These are phyloP conservation scores for Oscheius sp. DNA, from an alignment of 2,888 invertebrate genomes.

Conservation along the genomic window DNA sequence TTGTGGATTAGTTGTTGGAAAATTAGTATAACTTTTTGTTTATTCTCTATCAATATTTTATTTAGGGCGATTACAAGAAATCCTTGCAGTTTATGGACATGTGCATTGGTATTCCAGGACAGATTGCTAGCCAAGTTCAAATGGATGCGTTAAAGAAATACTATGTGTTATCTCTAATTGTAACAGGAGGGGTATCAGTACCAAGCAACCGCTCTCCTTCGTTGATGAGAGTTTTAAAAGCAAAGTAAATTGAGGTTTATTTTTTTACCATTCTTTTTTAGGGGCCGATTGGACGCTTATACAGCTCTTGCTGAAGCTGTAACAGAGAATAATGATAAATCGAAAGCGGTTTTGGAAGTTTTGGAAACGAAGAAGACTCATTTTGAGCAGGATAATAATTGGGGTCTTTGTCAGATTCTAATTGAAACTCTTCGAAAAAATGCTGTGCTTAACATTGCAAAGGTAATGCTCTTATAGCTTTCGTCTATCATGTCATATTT, in stretches of 20 bases:
- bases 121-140: slow-evolving; percentile 35
- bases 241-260: slow-evolving; percentile 21
- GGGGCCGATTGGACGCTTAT: slow-evolving; percentile 14
- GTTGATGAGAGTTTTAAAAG: slow-evolving; percentile 26
- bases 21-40: slow-evolving; percentile 34
- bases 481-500: background rate
- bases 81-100: slow-evolving; percentile 28
- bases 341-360: slow-evolving; percentile 11
- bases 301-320: background rate
- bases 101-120: slow-evolving; percentile 44
- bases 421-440: slow-evolving; percentile 42
- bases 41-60: background rate
- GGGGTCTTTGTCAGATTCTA: slow-evolving; percentile 41
- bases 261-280: background rate
- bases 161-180: slow-evolving; percentile 32
- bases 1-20: slow-evolving; percentile 44
- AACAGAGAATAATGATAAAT: background rate
- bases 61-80: background rate
- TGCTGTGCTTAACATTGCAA: slow-evolving; percentile 43
- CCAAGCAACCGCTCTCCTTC: slow-evolving; percentile 20
- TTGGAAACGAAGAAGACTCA: background rate
- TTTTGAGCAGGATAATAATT: slow-evolving; percentile 45
- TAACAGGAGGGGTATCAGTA: background rate
- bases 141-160: slow-evolving; percentile 52
- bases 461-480: slow-evolving; percentile 15